Evolutionary conservation across 2,113 vertebrate species (phyloP).

Genomic region (Deroptyus accipitrinus): DNA sequence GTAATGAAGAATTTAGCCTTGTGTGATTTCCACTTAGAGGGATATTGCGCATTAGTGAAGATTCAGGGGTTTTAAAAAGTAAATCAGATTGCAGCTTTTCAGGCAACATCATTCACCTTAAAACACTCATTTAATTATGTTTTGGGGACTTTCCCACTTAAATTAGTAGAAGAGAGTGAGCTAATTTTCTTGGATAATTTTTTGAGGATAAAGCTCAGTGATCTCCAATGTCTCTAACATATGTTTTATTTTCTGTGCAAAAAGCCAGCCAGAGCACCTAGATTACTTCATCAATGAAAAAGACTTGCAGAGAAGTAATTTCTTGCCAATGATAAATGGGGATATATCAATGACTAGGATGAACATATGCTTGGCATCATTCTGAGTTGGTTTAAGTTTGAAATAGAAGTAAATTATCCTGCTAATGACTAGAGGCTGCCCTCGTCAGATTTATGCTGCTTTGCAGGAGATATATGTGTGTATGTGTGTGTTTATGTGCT

Average conservation of each 20-base stretch:
- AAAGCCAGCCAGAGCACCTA: neutral
- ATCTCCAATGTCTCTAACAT: neutral
- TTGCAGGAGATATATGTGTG: neutral
- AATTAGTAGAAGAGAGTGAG: neutral
- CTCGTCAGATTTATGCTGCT: slow-evolving; percentile 14
- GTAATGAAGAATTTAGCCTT: slow-evolving; percentile 39
- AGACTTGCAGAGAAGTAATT: neutral
- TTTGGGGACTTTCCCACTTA: neutral
- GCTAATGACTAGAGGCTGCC: neutral
- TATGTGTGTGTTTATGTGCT: neutral
- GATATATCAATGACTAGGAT: neutral
- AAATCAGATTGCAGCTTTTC: neutral
- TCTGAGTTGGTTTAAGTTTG: slow-evolving; percentile 27
- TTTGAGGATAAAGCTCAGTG: neutral
- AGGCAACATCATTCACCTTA: neutral
- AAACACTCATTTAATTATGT: neutral
- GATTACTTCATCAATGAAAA: neutral
- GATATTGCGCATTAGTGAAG: neutral
- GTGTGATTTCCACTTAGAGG: slow-evolving; percentile 11
- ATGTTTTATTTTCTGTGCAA: neutral
- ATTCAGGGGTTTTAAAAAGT: neutral
- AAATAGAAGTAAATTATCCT: slow-evolving; percentile 41
- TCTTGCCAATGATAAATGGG: neutral
- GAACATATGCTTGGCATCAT: slow-evolving; percentile 37
- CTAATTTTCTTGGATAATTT: neutral